Evolutionary conservation across 2,888 invertebrate species (phyloP).

Genomic region (Monochamus alternatus): DNA sequence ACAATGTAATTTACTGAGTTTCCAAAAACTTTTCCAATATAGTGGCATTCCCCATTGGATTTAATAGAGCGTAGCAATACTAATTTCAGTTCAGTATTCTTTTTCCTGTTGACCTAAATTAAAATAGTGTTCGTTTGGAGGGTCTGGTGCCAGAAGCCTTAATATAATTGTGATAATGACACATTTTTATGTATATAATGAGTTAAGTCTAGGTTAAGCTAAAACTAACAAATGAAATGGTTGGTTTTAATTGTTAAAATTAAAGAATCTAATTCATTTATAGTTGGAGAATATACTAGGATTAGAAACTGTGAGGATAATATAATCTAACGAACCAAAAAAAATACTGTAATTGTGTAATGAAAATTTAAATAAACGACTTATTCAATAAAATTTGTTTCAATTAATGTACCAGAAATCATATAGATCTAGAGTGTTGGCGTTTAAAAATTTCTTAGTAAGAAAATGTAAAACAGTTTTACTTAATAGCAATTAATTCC

Average conservation of each 20-base stretch:
- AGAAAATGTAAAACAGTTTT: too few relatives aligned
- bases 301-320: slow-evolving; percentile 19
- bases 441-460: too few relatives aligned
- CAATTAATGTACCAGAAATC: background rate
- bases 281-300: slow-evolving; percentile 1
- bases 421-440: too few relatives aligned
- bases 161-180: slow-evolving; percentile 63
- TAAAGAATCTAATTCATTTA: background rate
- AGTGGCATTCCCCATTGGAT: too few relatives aligned
- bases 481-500: too few relatives aligned
- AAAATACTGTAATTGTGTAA: slow-evolving; percentile 28
- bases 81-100: too few relatives aligned
- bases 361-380: slow-evolving; percentile 26
- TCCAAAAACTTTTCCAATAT: too few relatives aligned
- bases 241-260: slow-evolving; percentile 15
- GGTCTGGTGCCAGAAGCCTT: slow-evolving; percentile 55
- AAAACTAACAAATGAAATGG: slow-evolving; percentile 26
- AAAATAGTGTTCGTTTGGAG: slow-evolving; percentile 43
- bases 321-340: slow-evolving; percentile 33
- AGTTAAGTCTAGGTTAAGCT: slow-evolving; percentile 14
- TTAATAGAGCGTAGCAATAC: too few relatives aligned
- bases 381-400: slow-evolving; percentile 3
- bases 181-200: slow-evolving; percentile 45
- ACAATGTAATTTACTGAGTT: too few relatives aligned
- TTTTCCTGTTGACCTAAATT: background rate